Base-by-base conservation (phyloP, 2,113 vertebrate genomes). In the Rhombomys opimus region DNA sequence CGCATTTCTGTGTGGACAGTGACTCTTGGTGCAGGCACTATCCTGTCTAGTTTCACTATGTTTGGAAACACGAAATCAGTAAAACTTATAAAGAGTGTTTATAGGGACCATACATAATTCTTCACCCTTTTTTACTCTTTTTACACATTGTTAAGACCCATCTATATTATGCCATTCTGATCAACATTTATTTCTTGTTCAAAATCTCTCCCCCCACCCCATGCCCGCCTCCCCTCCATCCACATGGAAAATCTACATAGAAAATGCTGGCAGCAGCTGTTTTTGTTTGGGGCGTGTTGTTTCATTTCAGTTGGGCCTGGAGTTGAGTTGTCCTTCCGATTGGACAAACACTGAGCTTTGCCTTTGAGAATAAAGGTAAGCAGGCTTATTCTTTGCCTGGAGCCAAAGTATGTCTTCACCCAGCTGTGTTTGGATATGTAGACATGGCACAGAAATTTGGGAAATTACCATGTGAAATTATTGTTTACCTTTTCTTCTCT, bases 401-500 rank as follows among this genome's bases (percentile, higher is more conserved):
- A 96, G 92, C 82, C 91, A 87, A 46, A 6, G 77, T 75, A 22
- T 59, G 90, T 73, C 92, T 94, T 67, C 78, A 61, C 82, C 95
- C 96, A 97, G 96, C 97, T 98, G 97, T 97, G 96, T 97, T 97
- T 97, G 94, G 91, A 96, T 97, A 97, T 93, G 93, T 59, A 96
- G 95, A 96, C 96, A 97, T 15, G 89, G 91, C 82, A 92, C 77
- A 96, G 93, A 97, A 96, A 94, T 97, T 95, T 94, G 96, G 96
- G 96, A 96, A 97, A 97, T 96, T 95, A 97, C 97, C 94, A 96
- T 54, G 46, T 96, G 91, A 96, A 97, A 97, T 96, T 95, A 97
- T 94, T 97, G 97, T 97, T 97, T 97, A 97, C 95, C 95, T 94
- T 97, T 97, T 97, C 91, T 95, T 97, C 95, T 97, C 95, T n/a